Evolutionary conservation across 2,113 vertebrate species (phyloP), one percentile per base, ranked within the genome.

Genomic region (Grallaria varia): DNA sequence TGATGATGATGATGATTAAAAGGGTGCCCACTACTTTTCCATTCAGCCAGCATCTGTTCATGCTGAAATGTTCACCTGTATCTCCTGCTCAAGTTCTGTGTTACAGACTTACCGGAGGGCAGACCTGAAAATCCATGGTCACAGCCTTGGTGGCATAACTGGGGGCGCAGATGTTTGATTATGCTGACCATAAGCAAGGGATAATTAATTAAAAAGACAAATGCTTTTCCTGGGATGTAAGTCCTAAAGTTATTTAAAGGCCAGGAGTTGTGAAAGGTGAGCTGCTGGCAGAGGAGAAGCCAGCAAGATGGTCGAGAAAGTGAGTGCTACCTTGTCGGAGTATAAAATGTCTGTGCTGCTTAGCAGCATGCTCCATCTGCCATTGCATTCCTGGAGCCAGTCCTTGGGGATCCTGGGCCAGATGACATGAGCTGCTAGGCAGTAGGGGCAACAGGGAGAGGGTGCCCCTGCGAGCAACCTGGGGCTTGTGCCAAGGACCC

Each of bases 231-330:
- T 22, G 2, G 27, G 10, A 9, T 56, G 30, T 68, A 64, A 64
- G 31, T 77, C 47, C 40, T 37, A 6, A 33, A 66, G 49, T 77
- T 87, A 63, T 80, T 95, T 87, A 62, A 87, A 79, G 39, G 31
- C 42, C 76, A 69, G 81, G 44, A 84, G 66, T 39, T 30, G 19
- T 47, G 72, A 89, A 68, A 74, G 72, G 40, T 95, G 87, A 95
- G 50, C 42, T 89, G 31, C 23, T 88, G 67, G 52, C 64, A 74
- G 58, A 86, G 73, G 35, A 84, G 44, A 79, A 69, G 39, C 10
- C 59, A 62, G 53, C 42, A 60, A 77, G 44, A 53, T 6, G 55
- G 42, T 21, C 11, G 8, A 71, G 55, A 53, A 72, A 69, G 62
- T 0, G 1, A 18, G 22, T 59, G 18, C 30, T 96, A 55, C 18